Evolutionary conservation across 1,140 invertebrate genomes (phyloP), one percentile per base, ranked within the genome.

Genomic region (Trichonephila inaurata): DNA sequence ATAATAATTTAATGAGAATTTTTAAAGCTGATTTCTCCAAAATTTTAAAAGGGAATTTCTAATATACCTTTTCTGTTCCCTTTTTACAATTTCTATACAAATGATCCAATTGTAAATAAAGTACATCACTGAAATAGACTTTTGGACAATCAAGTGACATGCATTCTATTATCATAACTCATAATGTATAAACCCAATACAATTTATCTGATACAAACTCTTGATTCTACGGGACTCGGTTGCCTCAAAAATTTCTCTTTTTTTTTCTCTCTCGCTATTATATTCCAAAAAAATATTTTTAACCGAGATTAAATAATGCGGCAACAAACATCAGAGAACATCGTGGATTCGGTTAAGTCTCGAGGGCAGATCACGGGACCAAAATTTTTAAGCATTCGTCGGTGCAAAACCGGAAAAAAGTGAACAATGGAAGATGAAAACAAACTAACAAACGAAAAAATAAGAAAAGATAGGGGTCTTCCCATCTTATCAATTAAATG

Each of bases 401-500:
- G 81, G 24, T 14, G 51, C 82, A 24, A 58, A 58, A 61, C 82
- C 6, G 82, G 51, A 85, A 85, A 51, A 85, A 58, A 60, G n/a
- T 33, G 44, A 85, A 85, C 82, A 85, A 85, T 85, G 33, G 51
- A 28, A 61, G 60, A 51, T 58, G 82, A 85, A 77, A 60, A 61
- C 40, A 85, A 85, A 77, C 69, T 77, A 77, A 77, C 69, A 18
- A 40, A 40, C 14, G 28, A 28, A 58, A 91, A 58, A 89, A 89
- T 21, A 40, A 24, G 33, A 89, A n/a, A 69, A 91, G 28, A 89
- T 82, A 24, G 66, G 51, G 51, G 82, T 72, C 83, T 85, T 87
- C 83, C 40, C 91, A 92, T 92, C 91, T 92, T 92, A 92, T 92
- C 91, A 92, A 92, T 92, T 92, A 92, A 92, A 92, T 92, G 91